Conservation (phyloP, 2,113 vertebrate species). For the Illadopsis cleaveri region DNA sequence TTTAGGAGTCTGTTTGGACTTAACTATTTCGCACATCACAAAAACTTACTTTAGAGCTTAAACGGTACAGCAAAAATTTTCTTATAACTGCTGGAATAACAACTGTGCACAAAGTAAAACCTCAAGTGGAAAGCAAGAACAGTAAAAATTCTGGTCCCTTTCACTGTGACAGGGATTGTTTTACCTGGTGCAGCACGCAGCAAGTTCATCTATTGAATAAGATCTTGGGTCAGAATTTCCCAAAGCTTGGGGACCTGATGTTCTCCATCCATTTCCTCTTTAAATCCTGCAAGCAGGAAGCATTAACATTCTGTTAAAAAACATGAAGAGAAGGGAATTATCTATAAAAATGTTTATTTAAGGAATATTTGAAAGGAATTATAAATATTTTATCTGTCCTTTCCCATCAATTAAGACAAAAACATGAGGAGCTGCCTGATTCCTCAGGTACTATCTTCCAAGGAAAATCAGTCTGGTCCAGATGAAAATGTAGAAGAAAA, state of each 20-base stretch:
- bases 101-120: background rate
- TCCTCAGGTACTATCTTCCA: background rate
- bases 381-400: background rate
- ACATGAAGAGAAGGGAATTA: background rate
- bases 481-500: slow-evolving; percentile 1
- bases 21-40: background rate
- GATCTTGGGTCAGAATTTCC: background rate
- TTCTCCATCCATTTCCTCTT: background rate
- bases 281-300: background rate
- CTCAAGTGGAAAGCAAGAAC: background rate
- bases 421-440: background rate
- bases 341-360: background rate
- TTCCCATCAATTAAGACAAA: background rate
- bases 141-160: background rate
- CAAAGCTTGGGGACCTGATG: background rate
- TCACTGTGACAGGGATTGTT: background rate
- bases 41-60: background rate
- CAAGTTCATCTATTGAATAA: background rate
- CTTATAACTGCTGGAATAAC: background rate
- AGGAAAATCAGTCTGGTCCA: background rate
- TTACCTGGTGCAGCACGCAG: background rate
- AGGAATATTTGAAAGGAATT: background rate
- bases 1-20: background rate
- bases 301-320: background rate
- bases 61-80: background rate